Percentiles rank a stretch among this genome's conserved stretches.
phyloP scores from a whole-genome alignment of 1,140 invertebrate species.

The Drosophila repleta region DNA sequence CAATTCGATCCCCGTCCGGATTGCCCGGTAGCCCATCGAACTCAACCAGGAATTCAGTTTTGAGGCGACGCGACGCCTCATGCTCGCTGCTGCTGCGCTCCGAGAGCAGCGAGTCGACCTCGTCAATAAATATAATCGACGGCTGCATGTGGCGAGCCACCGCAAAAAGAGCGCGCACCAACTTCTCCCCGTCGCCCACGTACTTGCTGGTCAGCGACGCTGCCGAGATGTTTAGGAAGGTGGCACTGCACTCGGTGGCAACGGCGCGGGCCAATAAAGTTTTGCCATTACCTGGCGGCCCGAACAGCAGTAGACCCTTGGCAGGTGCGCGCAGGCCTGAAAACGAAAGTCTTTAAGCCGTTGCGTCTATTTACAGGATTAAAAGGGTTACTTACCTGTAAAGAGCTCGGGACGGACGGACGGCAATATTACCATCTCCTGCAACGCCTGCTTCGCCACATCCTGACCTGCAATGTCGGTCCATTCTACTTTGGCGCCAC shows the following conservation, averaged over 20 bases:
- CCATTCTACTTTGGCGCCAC: constrained; percentile 94
- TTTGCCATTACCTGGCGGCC: constrained; percentile 94
- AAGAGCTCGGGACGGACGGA: constrained; percentile 97
- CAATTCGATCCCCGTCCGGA: constrained; percentile 92
- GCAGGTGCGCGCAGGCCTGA: constrained; percentile 89
- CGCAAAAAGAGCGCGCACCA: constrained; percentile 97
- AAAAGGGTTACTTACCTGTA: constrained; percentile 88
- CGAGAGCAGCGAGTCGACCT: constrained; percentile 97
- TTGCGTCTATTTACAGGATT: neutral
- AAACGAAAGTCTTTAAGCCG: neutral
- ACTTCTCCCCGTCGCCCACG: constrained; percentile 98
- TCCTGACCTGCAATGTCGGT: constrained; percentile 96
- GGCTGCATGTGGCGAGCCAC: constrained; percentile 96
- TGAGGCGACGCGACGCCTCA: constrained; percentile 97
- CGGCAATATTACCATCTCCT: constrained; percentile 98
- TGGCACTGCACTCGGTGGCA: constrained; percentile 95
- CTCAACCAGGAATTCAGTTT: constrained; percentile 99
- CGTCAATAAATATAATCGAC: constrained; percentile 98
- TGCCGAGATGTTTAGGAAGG: constrained; percentile 98
- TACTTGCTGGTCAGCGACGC: constrained; percentile 99
- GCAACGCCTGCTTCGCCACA: constrained; percentile 96
- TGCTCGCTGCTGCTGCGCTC: constrained; percentile 96
- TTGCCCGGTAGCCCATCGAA: constrained; percentile 95
- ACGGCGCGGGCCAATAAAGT: constrained; percentile 95
- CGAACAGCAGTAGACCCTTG: constrained; percentile 96